Evolutionary conservation across 2,113 vertebrate genomes (phyloP).

Genomic region (Reinhardtius hippoglossoides): DNA sequence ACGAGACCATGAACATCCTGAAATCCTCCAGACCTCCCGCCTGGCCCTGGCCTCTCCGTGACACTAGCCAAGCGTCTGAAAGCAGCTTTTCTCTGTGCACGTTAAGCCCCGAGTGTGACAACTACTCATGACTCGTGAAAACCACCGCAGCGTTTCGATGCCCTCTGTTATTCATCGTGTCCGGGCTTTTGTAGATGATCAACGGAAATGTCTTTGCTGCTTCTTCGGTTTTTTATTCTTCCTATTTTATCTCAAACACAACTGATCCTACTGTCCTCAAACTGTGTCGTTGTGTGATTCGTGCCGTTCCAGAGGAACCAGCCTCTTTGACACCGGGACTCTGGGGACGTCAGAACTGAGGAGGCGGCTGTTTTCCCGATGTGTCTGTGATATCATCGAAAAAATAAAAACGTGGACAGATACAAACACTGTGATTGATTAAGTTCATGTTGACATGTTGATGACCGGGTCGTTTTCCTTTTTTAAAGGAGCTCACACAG

Average conservation of each 20-base stretch:
- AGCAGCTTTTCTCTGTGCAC: neutral
- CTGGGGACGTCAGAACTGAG: neutral
- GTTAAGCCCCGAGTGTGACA: conserved; percentile 9
- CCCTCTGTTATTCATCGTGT: conserved; percentile 4
- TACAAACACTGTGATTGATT: neutral
- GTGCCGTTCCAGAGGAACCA: neutral
- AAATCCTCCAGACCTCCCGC: conserved; percentile 53
- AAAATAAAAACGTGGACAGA: neutral
- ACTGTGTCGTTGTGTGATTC: neutral
- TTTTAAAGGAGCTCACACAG: too few species aligned
- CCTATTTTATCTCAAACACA: neutral
- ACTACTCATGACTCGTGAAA: conserved; percentile 17
- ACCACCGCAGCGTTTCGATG: neutral
- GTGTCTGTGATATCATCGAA: neutral
- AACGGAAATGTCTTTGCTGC: neutral
- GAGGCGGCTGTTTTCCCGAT: neutral
- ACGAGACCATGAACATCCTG: conserved; percentile 47
- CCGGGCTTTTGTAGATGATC: neutral
- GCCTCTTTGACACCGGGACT: neutral
- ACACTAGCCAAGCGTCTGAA: conserved; percentile 32
- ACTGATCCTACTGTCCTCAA: neutral
- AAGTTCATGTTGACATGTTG: neutral
- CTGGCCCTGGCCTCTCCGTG: conserved; percentile 18
- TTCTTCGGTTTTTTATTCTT: too few species aligned
- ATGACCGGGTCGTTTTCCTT: too few species aligned